phyloP scores from a whole-genome alignment of 1,140 invertebrate genomes.

The Heliothis subflexa region DNA sequence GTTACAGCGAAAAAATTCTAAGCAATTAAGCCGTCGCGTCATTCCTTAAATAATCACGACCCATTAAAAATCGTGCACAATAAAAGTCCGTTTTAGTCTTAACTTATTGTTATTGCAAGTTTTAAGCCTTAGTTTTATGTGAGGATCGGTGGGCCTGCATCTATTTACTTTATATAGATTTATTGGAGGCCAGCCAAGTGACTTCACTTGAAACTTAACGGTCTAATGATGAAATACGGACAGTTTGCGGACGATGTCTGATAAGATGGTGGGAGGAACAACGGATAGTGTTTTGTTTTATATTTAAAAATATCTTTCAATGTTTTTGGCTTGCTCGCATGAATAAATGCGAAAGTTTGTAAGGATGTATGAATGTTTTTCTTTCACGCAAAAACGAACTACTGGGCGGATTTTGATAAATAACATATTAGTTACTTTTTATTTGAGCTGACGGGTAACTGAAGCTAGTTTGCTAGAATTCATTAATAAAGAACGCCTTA shows the following conservation, averaged over 20 bases:
- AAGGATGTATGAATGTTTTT: too few relatives aligned
- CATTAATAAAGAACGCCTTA: too few relatives aligned
- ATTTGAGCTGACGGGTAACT: too few relatives aligned
- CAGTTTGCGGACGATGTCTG: conserved; percentile 28
- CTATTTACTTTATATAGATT: conserved; percentile 71
- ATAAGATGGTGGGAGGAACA: conserved; percentile 4
- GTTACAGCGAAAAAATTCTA: too few relatives aligned
- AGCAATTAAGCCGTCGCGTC: neutral
- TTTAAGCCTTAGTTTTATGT: conserved; percentile 79
- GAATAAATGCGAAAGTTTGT: too few relatives aligned
- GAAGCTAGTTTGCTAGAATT: too few relatives aligned
- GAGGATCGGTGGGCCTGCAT: conserved; percentile 61
- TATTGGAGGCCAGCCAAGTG: conserved; percentile 56
- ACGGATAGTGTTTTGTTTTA: neutral
- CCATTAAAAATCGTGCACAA: conserved; percentile 50
- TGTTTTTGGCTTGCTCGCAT: too few relatives aligned
- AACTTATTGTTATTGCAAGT: conserved; percentile 82
- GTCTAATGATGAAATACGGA: conserved; percentile 42
- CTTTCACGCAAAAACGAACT: too few relatives aligned
- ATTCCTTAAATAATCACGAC: neutral
- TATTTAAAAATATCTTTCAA: too few relatives aligned
- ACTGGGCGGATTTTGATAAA: too few relatives aligned
- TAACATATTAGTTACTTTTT: too few relatives aligned
- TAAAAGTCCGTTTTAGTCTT: conserved; percentile 68
- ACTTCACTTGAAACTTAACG: conserved; percentile 16